phyloP scores from a whole-genome alignment of 2,888 invertebrate species.

The Alsophila aescularia region DNA sequence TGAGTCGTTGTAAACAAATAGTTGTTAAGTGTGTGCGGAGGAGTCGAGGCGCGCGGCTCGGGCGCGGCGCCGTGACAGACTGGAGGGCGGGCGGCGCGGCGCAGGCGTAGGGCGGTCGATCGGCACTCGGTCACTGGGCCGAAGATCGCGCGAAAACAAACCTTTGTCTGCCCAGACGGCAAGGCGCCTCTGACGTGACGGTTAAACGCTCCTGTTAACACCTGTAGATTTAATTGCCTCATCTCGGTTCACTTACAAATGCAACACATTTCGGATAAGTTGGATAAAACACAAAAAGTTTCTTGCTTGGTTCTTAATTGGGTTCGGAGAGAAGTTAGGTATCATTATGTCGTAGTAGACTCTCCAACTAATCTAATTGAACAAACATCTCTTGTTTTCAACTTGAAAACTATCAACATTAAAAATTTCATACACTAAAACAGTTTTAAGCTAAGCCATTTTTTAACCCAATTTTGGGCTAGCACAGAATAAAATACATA shows the following conservation, averaged over 20 bases:
- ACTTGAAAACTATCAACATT: background rate
- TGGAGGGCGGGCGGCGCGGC: conserved; percentile 60
- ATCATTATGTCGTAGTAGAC: background rate
- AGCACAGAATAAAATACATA: no score
- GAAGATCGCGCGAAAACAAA: conserved; percentile 73
- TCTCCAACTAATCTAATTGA: conserved; percentile 18
- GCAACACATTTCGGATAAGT: conserved; percentile 4
- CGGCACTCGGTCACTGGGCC: conserved; percentile 81
- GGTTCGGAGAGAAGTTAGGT: conserved; percentile 2
- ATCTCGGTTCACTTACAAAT: conserved; percentile 20
- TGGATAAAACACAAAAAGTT: conserved; percentile 5
- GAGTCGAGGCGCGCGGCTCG: conserved; percentile 56
- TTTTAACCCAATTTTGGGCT: no score
- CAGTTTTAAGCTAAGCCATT: no score
- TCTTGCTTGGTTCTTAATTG: background rate
- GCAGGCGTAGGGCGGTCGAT: conserved; percentile 79
- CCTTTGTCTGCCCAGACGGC: conserved; percentile 79
- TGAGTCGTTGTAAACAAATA: conserved; percentile 44
- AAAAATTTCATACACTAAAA: background rate
- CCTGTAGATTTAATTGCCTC: conserved; percentile 60
- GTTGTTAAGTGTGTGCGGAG: conserved; percentile 34
- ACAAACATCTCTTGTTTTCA: background rate
- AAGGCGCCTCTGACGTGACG: conserved; percentile 67
- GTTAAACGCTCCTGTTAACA: conserved; percentile 64
- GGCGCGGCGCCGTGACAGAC: conserved; percentile 64